Base-by-base conservation (phyloP, 1,140 invertebrate species). In the Zaprionus vittiger region DNA sequence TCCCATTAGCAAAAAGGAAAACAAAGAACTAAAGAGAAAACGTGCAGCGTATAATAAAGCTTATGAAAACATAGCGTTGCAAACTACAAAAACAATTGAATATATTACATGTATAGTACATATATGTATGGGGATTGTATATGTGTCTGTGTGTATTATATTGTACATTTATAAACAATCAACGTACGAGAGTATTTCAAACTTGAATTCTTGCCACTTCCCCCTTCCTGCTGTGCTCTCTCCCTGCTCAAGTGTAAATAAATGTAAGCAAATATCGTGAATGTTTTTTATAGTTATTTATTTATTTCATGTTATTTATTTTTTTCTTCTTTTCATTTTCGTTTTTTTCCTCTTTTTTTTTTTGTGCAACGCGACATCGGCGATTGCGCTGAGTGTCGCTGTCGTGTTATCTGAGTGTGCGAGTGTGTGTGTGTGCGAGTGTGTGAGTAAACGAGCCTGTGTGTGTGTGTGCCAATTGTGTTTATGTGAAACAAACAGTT, bases 11-110 rank as follows among this genome's bases (percentile, higher is more conserved):
- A 57, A 81, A 44, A 65, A 67, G 28, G 55, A 65, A 74, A 59
- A 66, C 55, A 73, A 67, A 63, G 57, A 55, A 49, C 44, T 74
- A 24, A 20, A 67, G 69, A 57, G 67, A 87, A 87, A 82, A 83
- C 78, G 82, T 89, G 83, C 77, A 38, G 20, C 37, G 68, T 68
- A 84, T 87, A 89, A 80, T 79, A 73, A 84, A 84, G 61, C 75
- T 74, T 72, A 81, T 84, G 79, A 79, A 69, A 83, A 79, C 31
- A 41, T 49, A 49, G 38, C 38, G 28, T 31, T 6, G 38, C 31
- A 7, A 57, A 62, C 52, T 37, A 22, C 44, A 70, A 75, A 77
- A 60, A 37, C 71, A 74, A 74, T 56, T 37, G 77, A 24, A 68
- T 56, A 26, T 5, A 26, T 26, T 26, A n/a, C n/a, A n/a, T n/a